These are phyloP conservation scores for Myiotriccus ornatus DNA, from an alignment of 2,797 vertebrate genomes.

Conservation along the genomic window DNA sequence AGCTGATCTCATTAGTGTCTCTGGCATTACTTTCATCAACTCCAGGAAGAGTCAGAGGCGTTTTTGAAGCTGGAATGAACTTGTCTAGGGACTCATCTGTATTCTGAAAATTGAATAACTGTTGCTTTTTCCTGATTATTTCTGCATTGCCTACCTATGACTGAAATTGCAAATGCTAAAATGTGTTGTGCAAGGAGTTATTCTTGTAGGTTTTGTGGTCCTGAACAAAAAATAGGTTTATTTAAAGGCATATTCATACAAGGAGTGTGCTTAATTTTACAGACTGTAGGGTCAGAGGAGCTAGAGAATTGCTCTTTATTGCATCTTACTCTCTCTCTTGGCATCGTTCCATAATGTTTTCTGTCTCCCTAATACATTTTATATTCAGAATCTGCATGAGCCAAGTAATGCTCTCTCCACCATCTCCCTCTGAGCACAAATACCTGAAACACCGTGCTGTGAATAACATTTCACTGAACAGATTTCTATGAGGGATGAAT, in stretches of 20 bases:
- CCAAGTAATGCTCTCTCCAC: neutral
- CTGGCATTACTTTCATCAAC: neutral
- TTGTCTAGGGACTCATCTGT: neutral
- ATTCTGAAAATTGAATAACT: neutral
- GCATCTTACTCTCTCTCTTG: neutral
- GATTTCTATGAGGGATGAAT: neutral
- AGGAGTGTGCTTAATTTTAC: neutral
- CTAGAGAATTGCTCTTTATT: neutral
- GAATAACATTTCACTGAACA: neutral
- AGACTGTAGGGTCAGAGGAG: neutral
- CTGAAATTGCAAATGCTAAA: neutral
- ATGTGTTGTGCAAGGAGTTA: neutral
- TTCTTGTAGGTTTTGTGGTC: neutral
- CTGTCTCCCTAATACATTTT: neutral
- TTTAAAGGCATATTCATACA: neutral
- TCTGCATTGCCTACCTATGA: neutral
- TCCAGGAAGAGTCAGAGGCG: neutral
- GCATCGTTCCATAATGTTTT: neutral
- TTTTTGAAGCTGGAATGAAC: neutral
- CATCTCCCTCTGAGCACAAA: neutral
- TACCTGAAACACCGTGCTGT: neutral
- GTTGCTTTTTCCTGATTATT: neutral
- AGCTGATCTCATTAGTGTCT: neutral
- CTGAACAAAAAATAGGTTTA: neutral
- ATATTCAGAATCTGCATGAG: neutral